Conservation (phyloP, 2,113 vertebrate species). For the Craseonycteris thonglongyai region DNA sequence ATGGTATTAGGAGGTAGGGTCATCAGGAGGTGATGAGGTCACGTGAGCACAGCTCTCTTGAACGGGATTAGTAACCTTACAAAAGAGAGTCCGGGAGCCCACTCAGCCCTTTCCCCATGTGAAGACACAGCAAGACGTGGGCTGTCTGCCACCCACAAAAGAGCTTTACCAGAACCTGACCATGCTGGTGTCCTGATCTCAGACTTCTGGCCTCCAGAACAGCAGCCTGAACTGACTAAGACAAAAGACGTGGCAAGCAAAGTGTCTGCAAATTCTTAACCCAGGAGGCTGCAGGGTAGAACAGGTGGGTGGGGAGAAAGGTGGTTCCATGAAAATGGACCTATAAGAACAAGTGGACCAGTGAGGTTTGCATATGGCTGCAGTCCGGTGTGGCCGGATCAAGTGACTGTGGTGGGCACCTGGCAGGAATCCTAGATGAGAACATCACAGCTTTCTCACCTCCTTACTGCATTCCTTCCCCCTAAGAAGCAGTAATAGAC, state of each 20-base stretch:
- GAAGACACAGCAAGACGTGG: background rate
- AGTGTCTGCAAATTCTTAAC: background rate
- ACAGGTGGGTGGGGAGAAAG: too few species aligned
- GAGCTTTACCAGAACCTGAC: background rate
- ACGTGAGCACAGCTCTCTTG: background rate
- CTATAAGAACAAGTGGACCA: too few species aligned
- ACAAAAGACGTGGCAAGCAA: background rate
- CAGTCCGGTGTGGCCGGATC: accelerated
- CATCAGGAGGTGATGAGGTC: background rate
- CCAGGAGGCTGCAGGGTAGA: background rate
- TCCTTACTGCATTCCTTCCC: background rate
- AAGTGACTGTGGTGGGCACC: accelerated
- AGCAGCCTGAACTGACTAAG: background rate
- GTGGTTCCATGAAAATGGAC: background rate
- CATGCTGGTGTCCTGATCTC: background rate
- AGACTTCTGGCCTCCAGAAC: background rate
- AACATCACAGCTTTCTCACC: background rate
- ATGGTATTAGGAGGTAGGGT: background rate
- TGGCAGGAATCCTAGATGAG: background rate
- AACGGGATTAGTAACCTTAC: background rate
- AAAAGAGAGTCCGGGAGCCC: background rate
- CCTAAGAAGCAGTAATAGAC: background rate
- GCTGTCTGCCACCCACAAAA: background rate
- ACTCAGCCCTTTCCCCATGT: background rate
- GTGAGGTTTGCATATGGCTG: too few species aligned